Percentiles rank a stretch among this genome's conserved stretches.
Evolutionary conservation across 2,888 invertebrate genomes (phyloP).

Genomic region (Dascillus cervinus): DNA sequence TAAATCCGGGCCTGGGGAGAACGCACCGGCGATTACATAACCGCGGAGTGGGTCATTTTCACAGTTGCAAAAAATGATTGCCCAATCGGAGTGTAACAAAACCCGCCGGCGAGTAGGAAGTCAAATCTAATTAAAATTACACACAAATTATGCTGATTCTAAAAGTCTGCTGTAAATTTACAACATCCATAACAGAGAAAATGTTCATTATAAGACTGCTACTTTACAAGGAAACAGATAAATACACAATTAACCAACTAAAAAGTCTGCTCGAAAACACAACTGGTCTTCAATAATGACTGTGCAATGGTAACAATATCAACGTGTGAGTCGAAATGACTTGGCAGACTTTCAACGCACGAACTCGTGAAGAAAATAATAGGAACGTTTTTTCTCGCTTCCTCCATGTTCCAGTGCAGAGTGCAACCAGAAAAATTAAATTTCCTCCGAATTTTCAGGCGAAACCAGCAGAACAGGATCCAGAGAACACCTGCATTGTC

Average conservation of each 20-base stretch:
- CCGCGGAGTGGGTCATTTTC: too few species aligned
- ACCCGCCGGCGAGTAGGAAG: too few species aligned
- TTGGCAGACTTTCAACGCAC: conserved; percentile 23
- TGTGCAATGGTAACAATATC: conserved; percentile 34
- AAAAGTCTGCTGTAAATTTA: not conserved
- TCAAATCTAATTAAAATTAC: not conserved
- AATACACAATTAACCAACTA: not conserved
- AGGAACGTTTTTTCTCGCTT: too few species aligned
- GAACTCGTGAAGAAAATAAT: conserved; percentile 17
- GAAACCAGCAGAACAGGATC: too few species aligned
- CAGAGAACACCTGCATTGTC: too few species aligned
- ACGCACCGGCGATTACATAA: too few species aligned
- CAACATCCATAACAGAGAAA: not conserved
- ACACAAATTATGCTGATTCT: not conserved
- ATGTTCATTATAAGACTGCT: not conserved
- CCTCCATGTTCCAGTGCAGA: too few species aligned
- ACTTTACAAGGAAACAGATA: not conserved
- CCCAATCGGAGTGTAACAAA: too few species aligned
- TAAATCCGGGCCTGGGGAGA: too few species aligned
- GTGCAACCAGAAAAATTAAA: too few species aligned
- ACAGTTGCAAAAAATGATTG: too few species aligned
- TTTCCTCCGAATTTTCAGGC: too few species aligned
- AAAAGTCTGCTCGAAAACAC: conserved; percentile 9
- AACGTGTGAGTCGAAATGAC: conserved; percentile 38
- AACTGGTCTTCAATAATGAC: conserved; percentile 31